phyloP scores from a whole-genome alignment of 2,888 invertebrate genomes.

The Xanthia icteritia region DNA sequence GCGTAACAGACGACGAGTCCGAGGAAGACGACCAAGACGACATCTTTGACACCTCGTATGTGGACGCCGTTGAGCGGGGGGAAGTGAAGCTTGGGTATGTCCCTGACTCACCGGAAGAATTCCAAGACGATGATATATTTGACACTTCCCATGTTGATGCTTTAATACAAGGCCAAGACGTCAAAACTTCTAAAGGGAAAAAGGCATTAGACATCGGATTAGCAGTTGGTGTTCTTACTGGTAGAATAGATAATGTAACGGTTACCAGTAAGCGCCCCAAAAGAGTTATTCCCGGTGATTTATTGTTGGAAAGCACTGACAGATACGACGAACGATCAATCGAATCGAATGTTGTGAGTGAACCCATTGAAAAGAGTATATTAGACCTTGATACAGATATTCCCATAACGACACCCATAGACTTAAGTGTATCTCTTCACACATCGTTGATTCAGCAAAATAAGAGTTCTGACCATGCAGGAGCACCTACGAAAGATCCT shows the following conservation, averaged over 20 bases:
- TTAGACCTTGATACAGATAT: conserved; percentile 94
- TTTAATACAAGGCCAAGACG: conserved; percentile 94
- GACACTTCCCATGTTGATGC: conserved; percentile 97
- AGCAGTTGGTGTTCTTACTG: conserved; percentile 96
- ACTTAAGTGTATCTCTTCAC: conserved; percentile 92
- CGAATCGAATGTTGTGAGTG: conserved; percentile 84
- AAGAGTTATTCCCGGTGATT: conserved; percentile 92
- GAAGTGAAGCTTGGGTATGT: conserved; percentile 96
- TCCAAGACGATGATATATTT: conserved; percentile 93
- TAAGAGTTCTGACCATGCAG: conserved; percentile 72
- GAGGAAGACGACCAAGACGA: conserved; percentile 95
- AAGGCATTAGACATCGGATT: conserved; percentile 95
- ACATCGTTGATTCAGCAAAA: conserved; percentile 88
- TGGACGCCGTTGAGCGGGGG: conserved; percentile 96
- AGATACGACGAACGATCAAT: conserved; percentile 69
- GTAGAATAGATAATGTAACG: conserved; percentile 94
- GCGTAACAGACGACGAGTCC: conserved; percentile 93
- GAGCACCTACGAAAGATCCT: conserved; percentile 54
- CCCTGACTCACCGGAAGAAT: conserved; percentile 95
- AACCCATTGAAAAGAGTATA: conserved; percentile 92
- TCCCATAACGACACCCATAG: conserved; percentile 92
- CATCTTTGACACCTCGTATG: conserved; percentile 96
- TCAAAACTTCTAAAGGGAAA: conserved; percentile 92
- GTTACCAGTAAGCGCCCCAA: conserved; percentile 90
- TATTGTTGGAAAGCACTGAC: conserved; percentile 92